Conservation (phyloP, 2,888 invertebrate species). For the Cheilosia variabilis region DNA sequence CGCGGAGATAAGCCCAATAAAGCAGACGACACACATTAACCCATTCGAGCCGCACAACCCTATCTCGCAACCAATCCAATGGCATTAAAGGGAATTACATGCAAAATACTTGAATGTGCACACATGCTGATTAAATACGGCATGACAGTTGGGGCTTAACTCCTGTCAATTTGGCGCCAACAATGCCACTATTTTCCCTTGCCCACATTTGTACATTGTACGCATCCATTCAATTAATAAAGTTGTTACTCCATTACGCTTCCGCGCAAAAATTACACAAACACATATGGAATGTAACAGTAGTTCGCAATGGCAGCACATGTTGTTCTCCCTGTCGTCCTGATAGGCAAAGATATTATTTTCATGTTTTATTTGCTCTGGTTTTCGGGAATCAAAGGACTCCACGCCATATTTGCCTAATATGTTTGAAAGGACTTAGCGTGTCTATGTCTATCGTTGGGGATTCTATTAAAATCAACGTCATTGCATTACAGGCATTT, state of each 20-base stretch:
- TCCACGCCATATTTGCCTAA: slow-evolving; percentile 32
- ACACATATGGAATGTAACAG: not conserved
- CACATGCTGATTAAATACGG: slow-evolving; percentile 43
- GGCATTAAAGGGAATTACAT: slow-evolving; percentile 39
- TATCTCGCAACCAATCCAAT: not conserved
- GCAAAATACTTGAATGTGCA: slow-evolving; percentile 39
- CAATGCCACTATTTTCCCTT: slow-evolving; percentile 17
- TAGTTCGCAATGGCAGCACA: slow-evolving; percentile 8
- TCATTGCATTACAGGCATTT: slow-evolving; percentile 24
- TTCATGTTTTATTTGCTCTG: not conserved
- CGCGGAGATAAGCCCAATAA: slow-evolving; percentile 57
- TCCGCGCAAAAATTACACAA: not conserved
- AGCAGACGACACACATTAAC: slow-evolving; percentile 5
- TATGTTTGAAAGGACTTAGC: slow-evolving; percentile 18
- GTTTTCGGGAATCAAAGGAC: slow-evolving; percentile 10
- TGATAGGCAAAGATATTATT: slow-evolving; percentile 18
- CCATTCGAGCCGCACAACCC: not conserved
- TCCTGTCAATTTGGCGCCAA: slow-evolving; percentile 66
- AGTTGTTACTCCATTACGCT: slow-evolving; percentile 8
- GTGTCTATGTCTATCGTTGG: slow-evolving; percentile 38
- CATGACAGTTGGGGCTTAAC: slow-evolving; percentile 38
- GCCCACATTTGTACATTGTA: slow-evolving; percentile 12
- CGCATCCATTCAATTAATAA: slow-evolving; percentile 52
- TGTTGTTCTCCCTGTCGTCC: slow-evolving; percentile 15
- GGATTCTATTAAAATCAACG: slow-evolving; percentile 52